Evolutionary conservation across 2,113 vertebrate species (phyloP), one percentile per base, ranked within the genome.

Genomic region (Hippocampus abdominalis): DNA sequence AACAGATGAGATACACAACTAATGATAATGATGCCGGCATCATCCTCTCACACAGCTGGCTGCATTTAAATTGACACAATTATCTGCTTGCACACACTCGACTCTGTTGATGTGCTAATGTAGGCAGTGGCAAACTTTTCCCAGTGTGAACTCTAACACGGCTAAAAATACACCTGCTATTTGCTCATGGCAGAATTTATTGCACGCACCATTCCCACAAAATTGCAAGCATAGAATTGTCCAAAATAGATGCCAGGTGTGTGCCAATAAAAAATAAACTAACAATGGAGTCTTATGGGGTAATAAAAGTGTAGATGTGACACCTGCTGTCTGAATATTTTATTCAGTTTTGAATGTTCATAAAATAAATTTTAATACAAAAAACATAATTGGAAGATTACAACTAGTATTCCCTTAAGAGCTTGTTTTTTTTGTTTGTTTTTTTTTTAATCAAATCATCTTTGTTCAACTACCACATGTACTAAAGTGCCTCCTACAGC

Each of bases 71-170:
- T 21, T 0, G 18, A 51, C 23, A 46, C 23, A 48, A 68, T 44
- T 6, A 65, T 18, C 7, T 5, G 39, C 57, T 60, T 29, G 2
- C 27, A 18, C 3, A 15, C 32, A 10, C 8, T n/a, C 21, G 5
- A 20, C 20, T 66, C 42, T 76, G n/a, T 66, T 23, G 62, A 71
- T 2, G 72, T 73, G 84, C 25, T 83, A 84, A 87, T 79, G 20
- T 27, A 84, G 36, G 57, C 72, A 66, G 76, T 8, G 66, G 32
- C 56, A 73, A 60, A 64, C 15, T 57, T 39, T 63, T 40, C 59
- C 44, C 81, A 68, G 83, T 85, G 89, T 82, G 81, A 87, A 73
- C 79, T 80, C 76, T 87, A 81, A 72, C 84, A 78, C 78, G 75
- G 71, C 75, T 75, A 69, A 79, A 63, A 79, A 56, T 42, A 53